Base-by-base conservation (phyloP, 1,140 invertebrate genomes). In the Phortica variegata region DNA sequence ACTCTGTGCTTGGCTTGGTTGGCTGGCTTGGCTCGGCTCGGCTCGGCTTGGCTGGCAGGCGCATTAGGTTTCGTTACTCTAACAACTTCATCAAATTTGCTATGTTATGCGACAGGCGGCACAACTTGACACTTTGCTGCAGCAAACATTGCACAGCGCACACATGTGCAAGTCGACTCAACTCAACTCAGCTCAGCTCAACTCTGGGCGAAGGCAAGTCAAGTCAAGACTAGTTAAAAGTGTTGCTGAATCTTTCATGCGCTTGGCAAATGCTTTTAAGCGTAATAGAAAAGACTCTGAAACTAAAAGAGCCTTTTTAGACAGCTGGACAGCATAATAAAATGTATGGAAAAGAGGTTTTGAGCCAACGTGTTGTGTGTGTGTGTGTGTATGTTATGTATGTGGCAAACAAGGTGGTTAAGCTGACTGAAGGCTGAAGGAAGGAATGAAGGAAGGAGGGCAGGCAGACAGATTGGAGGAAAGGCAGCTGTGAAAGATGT, bases 181-280 rank as follows among this genome's bases (percentile, higher is more conserved):
- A n/a, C n/a, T n/a, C n/a, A n/a, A n/a, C n/a, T n/a, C n/a, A n/a
- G n/a, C n/a, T n/a, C n/a, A n/a, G n/a, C n/a, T n/a, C n/a, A n/a
- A n/a, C n/a, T n/a, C n/a, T n/a, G n/a, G n/a, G n/a, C 31, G 43
- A 45, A 31, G 31, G 31, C 16, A 16, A 43, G 18, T n/a, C 17
- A 10, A 43, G 18, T 23, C 58, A 45, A 48, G 57, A 59, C 65
- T 59, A 68, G 63, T 68, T 68, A 68, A 68, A 68, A 68, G 63
- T 57, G 60, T 57, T 68, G 65, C 63, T 68, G 63, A 69, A 68
- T 68, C 65, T 68, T 68, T 68, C 68, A 68, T 68, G 63, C 60
- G 63, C 54, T 54, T 53, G 46, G 18, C 40, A 49, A 53, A 65
- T 65, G 61, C 61, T 65, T 65, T 65, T 65, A 65, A 62, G 55